phyloP scores from a whole-genome alignment of 2,888 invertebrate genomes.

The Electrophaes corylata region DNA sequence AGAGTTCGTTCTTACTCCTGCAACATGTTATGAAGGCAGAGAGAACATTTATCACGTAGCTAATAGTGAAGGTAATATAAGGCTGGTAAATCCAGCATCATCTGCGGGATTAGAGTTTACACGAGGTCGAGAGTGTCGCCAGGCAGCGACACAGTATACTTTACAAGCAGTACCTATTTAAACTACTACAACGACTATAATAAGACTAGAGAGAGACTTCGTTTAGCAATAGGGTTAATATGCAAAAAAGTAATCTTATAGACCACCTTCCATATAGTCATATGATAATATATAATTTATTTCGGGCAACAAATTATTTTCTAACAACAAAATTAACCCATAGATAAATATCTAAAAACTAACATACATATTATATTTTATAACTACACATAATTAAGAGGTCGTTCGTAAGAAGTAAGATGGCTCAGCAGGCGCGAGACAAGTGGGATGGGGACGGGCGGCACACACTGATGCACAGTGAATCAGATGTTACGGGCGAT shows the following conservation, averaged over 20 bases:
- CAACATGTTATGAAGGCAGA: constrained; percentile 26
- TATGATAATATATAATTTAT: no score
- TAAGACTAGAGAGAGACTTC: neutral
- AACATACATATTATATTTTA: no score
- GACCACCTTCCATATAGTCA: neutral
- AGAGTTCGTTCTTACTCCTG: constrained; percentile 9
- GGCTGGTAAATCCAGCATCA: constrained; percentile 79
- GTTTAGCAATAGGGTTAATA: neutral
- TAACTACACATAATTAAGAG: no score
- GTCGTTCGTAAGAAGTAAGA: no score
- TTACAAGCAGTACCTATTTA: constrained; percentile 8
- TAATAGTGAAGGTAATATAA: constrained; percentile 72
- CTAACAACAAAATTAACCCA: no score
- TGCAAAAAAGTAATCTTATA: neutral
- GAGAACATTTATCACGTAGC: constrained; percentile 68
- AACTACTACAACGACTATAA: neutral
- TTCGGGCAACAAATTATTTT: no score
- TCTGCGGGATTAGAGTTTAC: constrained; percentile 81
- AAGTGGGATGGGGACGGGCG: no score
- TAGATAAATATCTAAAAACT: no score
- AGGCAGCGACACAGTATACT: constrained; percentile 52
- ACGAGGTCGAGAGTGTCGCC: constrained; percentile 66
- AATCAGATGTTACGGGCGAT: no score
- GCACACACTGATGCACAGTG: no score
- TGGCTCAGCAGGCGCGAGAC: no score